A percentile compares a stretch with the other conserved stretches of the same genome.
These are phyloP conservation scores for Drosophila watanabei DNA, from an alignment of 1,140 invertebrate species.

Conservation along the genomic window DNA sequence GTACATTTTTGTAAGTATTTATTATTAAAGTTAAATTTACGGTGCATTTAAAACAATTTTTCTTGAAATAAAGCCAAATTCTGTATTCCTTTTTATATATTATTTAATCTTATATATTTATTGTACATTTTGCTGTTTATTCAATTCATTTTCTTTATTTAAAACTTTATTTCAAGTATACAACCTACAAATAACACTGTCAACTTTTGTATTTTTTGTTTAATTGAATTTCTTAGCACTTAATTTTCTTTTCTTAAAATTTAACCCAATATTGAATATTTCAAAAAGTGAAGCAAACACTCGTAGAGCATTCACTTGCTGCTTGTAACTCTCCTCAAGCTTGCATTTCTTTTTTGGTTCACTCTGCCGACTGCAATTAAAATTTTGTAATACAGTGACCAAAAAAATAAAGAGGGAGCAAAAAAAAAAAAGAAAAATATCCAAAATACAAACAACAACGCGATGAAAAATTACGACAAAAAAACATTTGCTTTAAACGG, in stretches of 20 bases:
- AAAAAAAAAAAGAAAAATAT: conserved; percentile 23
- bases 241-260: background rate
- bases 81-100: too few species aligned
- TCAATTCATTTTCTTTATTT: too few species aligned
- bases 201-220: background rate
- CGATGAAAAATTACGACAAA: conserved; percentile 64
- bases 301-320: conserved; percentile 37
- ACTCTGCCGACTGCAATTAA: conserved; percentile 66
- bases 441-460: conserved; percentile 24
- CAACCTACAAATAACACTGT: too few species aligned
- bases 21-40: too few species aligned
- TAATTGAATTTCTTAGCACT: background rate
- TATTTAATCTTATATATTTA: too few species aligned
- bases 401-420: conserved; percentile 27
- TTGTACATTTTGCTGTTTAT: too few species aligned
- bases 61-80: too few species aligned
- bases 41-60: too few species aligned
- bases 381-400: conserved; percentile 76
- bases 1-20: too few species aligned
- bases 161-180: too few species aligned
- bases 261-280: too few species aligned
- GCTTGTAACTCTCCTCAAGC: conserved; percentile 1
- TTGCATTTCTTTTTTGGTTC: conserved; percentile 39
- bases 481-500: conserved; percentile 74
- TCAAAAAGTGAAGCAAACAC: too few species aligned